Conservation (phyloP, 2,888 invertebrate species). For the Danaus chrysippus region DNA sequence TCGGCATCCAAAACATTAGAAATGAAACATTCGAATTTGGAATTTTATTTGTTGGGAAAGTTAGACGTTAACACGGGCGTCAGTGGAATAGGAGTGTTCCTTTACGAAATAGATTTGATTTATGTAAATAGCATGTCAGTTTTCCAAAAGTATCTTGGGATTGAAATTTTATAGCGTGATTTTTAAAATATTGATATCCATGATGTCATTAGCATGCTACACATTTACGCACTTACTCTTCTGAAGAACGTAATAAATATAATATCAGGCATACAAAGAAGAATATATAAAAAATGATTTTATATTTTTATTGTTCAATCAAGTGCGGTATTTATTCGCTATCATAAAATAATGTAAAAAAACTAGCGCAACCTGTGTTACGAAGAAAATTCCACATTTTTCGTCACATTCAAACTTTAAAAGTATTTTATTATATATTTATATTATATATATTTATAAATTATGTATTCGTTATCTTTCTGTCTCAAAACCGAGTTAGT, state of each 20-base stretch:
- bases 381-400: background rate
- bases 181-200: slow-evolving; percentile 28
- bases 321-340: too few relatives aligned
- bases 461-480: too few relatives aligned
- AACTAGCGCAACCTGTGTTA: slow-evolving; percentile 17
- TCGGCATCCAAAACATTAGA: slow-evolving; percentile 31
- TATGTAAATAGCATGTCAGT: slow-evolving; percentile 47
- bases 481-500: too few relatives aligned
- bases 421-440: too few relatives aligned
- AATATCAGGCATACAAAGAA: background rate
- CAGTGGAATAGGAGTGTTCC: slow-evolving; percentile 36
- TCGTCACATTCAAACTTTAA: too few relatives aligned
- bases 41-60: slow-evolving; percentile 47
- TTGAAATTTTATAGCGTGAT: slow-evolving; percentile 22
- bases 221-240: slow-evolving; percentile 39
- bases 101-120: slow-evolving; percentile 57
- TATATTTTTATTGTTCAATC: background rate
- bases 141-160: slow-evolving; percentile 33
- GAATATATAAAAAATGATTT: background rate
- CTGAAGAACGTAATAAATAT: slow-evolving; percentile 44
- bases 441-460: too few relatives aligned
- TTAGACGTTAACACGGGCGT: slow-evolving; percentile 40
- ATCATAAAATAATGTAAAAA: background rate
- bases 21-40: slow-evolving; percentile 53
- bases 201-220: slow-evolving; percentile 24